phyloP scores from a whole-genome alignment of 2,797 vertebrate genomes.

The Parauchenoglanis ngamensis region DNA sequence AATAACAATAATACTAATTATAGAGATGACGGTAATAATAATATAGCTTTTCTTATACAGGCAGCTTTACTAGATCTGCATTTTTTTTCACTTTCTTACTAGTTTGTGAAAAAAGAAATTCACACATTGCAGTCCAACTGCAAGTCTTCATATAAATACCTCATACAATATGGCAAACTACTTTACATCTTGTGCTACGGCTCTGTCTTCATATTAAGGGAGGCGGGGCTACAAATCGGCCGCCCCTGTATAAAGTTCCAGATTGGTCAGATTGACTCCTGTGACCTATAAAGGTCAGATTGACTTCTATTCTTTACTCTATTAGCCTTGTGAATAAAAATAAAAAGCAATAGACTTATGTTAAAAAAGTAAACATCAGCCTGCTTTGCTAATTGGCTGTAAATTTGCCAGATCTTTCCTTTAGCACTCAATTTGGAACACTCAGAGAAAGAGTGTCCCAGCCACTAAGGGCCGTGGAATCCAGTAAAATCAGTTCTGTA shows the following conservation, averaged over 20 bases:
- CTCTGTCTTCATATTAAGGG: not conserved
- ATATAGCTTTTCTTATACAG: not conserved
- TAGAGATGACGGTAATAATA: not conserved
- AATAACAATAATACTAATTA: not conserved
- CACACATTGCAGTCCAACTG: not conserved
- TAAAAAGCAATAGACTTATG: not conserved
- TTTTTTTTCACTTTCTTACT: not conserved
- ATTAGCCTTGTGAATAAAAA: not conserved
- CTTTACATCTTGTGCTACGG: not conserved
- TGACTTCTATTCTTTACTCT: not conserved
- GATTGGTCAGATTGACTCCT: no score
- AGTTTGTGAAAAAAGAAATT: not conserved
- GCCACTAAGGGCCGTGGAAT: not conserved
- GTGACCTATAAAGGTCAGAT: not conserved
- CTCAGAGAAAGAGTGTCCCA: not conserved
- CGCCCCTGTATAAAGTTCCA: not conserved
- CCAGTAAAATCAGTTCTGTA: conserved; percentile 30
- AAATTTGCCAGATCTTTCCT: not conserved
- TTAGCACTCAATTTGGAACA: not conserved
- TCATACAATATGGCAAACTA: not conserved
- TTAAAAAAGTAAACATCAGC: no score
- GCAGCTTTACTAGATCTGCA: not conserved
- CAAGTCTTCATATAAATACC: not conserved
- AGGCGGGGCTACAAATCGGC: not conserved
- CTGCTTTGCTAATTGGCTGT: not conserved